A percentile compares a stretch with the other conserved stretches of the same genome.
phyloP scores from a whole-genome alignment of 2,113 vertebrate genomes.

The Mormyrus iriodes region DNA sequence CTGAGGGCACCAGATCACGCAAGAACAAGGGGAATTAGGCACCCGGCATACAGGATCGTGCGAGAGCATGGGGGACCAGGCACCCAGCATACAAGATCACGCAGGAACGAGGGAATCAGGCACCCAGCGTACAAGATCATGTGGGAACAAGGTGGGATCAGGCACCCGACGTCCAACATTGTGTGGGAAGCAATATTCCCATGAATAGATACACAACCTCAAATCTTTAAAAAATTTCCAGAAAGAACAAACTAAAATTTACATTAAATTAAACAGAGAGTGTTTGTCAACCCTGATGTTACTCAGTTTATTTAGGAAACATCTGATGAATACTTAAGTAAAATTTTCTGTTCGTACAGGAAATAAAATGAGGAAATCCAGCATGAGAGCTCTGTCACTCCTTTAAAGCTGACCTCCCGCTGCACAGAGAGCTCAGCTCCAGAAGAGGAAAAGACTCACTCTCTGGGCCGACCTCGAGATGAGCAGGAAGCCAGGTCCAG shows the following conservation, averaged over 20 bases:
- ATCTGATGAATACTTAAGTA: not conserved
- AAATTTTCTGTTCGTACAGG: too few species aligned
- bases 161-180: too few species aligned
- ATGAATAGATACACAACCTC: not conserved
- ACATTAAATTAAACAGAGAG: not conserved
- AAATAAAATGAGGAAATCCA: not conserved
- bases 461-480: too few species aligned
- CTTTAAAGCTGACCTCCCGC: too few species aligned
- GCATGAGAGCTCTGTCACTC: not conserved
- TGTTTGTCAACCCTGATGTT: not conserved
- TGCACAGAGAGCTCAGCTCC: too few species aligned
- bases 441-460: too few species aligned
- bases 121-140: not conserved
- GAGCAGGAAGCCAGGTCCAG: too few species aligned
- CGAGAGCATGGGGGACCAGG: not conserved
- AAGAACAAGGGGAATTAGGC: not conserved
- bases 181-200: not conserved
- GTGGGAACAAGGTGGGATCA: not conserved
- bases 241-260: not conserved
- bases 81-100: not conserved
- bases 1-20: not conserved
- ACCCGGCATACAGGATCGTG: not conserved
- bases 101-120: not conserved
- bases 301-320: not conserved
- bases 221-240: not conserved